phyloP scores from a whole-genome alignment of 2,888 invertebrate genomes.

The Caenorhabditis sp. region DNA sequence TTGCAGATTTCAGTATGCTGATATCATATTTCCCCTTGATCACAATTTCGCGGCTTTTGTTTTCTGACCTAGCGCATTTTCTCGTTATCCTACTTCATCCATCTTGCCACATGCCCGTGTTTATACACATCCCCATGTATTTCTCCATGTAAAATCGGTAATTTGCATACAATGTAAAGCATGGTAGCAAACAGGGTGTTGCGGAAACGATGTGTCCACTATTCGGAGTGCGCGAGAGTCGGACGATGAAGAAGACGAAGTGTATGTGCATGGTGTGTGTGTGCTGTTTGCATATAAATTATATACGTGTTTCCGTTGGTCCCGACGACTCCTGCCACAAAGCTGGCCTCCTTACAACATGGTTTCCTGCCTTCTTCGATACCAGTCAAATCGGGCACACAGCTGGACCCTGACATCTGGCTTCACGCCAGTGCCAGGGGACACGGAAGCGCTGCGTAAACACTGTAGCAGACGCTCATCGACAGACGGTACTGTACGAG shows the following conservation, averaged over 20 bases:
- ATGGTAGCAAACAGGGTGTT: conserved; percentile 57
- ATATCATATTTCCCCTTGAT: background rate
- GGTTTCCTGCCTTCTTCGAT: conserved; percentile 19
- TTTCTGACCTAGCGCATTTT: background rate
- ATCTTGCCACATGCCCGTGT: conserved; percentile 38
- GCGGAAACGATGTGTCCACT: conserved; percentile 46
- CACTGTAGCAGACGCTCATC: conserved; percentile 45
- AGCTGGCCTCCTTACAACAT: background rate
- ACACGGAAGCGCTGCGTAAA: conserved; percentile 46
- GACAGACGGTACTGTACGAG: conserved; percentile 61
- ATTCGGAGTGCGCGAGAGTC: conserved; percentile 30
- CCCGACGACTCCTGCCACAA: conserved; percentile 43
- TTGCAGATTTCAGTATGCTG: too few species aligned
- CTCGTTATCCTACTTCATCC: background rate
- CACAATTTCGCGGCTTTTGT: background rate
- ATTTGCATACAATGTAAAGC: conserved; percentile 67
- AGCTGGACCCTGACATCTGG: conserved; percentile 67
- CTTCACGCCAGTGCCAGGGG: conserved; percentile 55
- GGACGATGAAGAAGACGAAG: conserved; percentile 1
- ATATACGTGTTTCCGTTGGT: conserved; percentile 69
- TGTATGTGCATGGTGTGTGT: conserved; percentile 15
- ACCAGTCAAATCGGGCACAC: conserved; percentile 54
- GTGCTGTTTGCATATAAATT: conserved; percentile 69
- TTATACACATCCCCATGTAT: conserved; percentile 43
- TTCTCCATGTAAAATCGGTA: conserved; percentile 55